Base-by-base conservation (phyloP, 2,797 vertebrate species). In the Pipistrellus pipistrellus region DNA sequence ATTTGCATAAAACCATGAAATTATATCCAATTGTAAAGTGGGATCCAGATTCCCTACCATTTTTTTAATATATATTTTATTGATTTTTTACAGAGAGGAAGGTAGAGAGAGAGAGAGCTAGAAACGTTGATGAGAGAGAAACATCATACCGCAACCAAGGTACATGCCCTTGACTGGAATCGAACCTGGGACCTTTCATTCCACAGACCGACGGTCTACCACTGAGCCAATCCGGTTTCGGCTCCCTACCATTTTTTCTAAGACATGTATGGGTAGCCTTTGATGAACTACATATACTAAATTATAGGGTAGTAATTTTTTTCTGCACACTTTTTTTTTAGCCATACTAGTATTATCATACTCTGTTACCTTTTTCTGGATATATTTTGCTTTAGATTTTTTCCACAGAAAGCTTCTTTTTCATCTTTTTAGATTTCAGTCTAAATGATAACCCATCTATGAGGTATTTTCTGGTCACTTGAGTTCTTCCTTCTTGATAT, bases 181-280 rank as follows among this genome's bases (percentile, higher is more conserved):
- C 6, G 38, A 41, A 41, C 38, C 38, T 41, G 5, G 38, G 38
- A 41, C 38, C 38, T 41, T 41, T 41, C 38, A 6, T 38, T 7
- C 38, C 38, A 41, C 38, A 41, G 38, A 41, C 38, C 6, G 6
- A 41, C 6, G 38, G 38, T 41, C 38, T 41, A 41, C 38, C 38
- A 41, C 6, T 41, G 38, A 41, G 38, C 38, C 6, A 41, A 41
- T 6, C 38, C 4, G 6, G 38, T 41, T 41, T 41, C 6, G 38
- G 38, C 38, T 73, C 1, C 30, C 41, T 83, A 9, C 3, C 14
- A 51, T 18, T 51, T 18, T 18, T 5, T 88, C 7, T 57, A 69
- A 35, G 7, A 10, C 2, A 3, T n/a, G 20, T n/a, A 6, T 23
- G 4, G 25, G 5, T 1, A 44, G 4, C 2, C 30, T 68, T 4